These are phyloP conservation scores for Momotus momota DNA, from an alignment of 2,797 vertebrate genomes.

Conservation along the genomic window DNA sequence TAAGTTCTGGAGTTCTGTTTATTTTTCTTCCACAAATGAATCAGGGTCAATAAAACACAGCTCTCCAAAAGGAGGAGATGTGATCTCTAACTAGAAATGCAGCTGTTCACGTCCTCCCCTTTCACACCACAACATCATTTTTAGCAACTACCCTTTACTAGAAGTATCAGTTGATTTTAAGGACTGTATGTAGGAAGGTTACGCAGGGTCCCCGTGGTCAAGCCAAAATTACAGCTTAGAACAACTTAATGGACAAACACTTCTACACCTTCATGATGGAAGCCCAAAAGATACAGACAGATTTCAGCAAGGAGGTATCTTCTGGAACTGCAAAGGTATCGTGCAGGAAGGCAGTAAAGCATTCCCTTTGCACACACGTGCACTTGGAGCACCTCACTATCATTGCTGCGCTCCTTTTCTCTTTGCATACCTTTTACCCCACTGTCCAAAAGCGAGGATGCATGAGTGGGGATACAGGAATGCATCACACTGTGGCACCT, in stretches of 20 bases:
- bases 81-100: not conserved
- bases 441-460: not conserved
- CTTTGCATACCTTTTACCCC: not conserved
- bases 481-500: not conserved
- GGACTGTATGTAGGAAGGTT: constrained; percentile 39
- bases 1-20: constrained; percentile 41
- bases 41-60: not conserved
- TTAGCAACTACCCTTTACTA: constrained; percentile 10
- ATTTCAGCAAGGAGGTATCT: not conserved
- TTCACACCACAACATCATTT: not conserved
- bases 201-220: not conserved
- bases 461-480: not conserved
- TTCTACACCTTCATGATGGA: not conserved
- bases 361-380: not conserved
- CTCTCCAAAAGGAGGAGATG: not conserved
- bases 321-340: not conserved
- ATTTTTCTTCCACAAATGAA: constrained; percentile 26
- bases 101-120: not conserved
- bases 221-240: constrained; percentile 29
- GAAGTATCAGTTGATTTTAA: constrained; percentile 54
- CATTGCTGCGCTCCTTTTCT: not conserved
- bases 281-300: not conserved
- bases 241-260: constrained; percentile 41
- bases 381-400: not conserved
- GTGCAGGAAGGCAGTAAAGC: not conserved